Conservation (phyloP, 2,888 invertebrate genomes). For the Atethmia centrago region DNA sequence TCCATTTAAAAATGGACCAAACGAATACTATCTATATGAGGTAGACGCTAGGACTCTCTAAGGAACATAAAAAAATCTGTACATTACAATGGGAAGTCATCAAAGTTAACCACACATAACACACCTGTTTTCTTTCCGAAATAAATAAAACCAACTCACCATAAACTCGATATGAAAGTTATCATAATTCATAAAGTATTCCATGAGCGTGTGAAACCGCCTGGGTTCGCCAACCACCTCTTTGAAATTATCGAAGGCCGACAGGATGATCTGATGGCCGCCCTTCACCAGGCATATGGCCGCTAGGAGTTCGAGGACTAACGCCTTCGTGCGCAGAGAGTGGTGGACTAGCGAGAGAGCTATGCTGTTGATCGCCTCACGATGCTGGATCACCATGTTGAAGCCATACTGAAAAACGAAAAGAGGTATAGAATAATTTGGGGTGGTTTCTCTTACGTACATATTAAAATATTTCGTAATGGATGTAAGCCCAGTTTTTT, state of each 20-base stretch:
- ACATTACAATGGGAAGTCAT: too few relatives aligned
- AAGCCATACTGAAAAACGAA: constrained; percentile 95
- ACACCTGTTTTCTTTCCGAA: too few relatives aligned
- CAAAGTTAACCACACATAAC: too few relatives aligned
- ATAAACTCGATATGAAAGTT: constrained; percentile 99
- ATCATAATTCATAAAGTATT: constrained; percentile 98
- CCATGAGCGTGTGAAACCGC: constrained; percentile 99
- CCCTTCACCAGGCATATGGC: constrained; percentile 99
- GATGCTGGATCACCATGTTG: constrained; percentile 99
- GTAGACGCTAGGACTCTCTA: too few relatives aligned
- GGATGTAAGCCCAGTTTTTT: too few relatives aligned
- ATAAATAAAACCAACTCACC: too few relatives aligned
- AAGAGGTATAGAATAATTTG: too few relatives aligned
- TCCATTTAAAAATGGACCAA: too few relatives aligned
- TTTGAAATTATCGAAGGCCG: constrained; percentile 99
- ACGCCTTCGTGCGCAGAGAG: constrained; percentile 98
- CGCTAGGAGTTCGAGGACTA: constrained; percentile 98
- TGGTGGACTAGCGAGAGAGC: constrained; percentile 99
- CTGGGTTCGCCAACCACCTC: constrained; percentile 96
- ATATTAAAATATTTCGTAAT: too few relatives aligned
- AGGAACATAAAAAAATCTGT: too few relatives aligned
- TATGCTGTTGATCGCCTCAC: constrained; percentile 99
- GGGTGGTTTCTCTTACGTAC: too few relatives aligned
- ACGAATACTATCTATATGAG: too few relatives aligned
- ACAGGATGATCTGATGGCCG: constrained; percentile 99